These are phyloP conservation scores for Rhinophrynus dorsalis DNA, from an alignment of 2,797 vertebrate genomes.

Conservation along the genomic window DNA sequence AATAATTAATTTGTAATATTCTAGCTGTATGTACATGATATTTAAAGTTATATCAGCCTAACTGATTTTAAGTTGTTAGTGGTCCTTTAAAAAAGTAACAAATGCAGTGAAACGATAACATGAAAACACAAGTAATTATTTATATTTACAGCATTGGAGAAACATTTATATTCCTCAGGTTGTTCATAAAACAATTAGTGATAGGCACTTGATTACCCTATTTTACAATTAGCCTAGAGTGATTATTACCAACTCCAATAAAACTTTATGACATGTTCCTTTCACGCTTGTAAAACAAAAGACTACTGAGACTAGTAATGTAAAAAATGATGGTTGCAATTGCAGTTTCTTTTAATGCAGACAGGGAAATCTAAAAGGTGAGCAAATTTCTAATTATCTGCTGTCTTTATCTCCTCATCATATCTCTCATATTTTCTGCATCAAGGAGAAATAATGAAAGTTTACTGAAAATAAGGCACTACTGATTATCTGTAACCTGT, in stretches of 20 bases:
- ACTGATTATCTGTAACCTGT: no score
- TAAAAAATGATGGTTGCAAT: neutral
- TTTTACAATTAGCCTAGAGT: neutral
- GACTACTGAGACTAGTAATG: neutral
- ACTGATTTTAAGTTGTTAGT: no score
- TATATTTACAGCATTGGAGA: slow-evolving; percentile 3
- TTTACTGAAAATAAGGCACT: no score
- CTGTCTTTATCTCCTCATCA: no score
- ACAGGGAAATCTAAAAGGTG: neutral
- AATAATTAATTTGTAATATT: no score
- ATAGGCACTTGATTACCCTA: neutral
- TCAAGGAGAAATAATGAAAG: no score
- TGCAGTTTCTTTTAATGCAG: neutral
- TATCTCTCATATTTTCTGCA: no score
- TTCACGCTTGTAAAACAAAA: slow-evolving; percentile 3
- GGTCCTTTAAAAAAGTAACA: neutral
- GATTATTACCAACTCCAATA: slow-evolving; percentile 11
- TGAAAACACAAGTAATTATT: slow-evolving; percentile 2
- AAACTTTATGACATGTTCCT: neutral
- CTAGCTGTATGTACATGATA: no score
- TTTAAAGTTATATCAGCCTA: no score
- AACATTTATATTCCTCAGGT: neutral
- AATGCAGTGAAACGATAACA: neutral
- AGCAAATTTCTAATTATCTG: neutral
- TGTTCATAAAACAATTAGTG: slow-evolving; percentile 21